Evolutionary conservation across 1,140 invertebrate species (phyloP), one percentile per base, ranked within the genome.

Genomic region (Papilio polyxenes): DNA sequence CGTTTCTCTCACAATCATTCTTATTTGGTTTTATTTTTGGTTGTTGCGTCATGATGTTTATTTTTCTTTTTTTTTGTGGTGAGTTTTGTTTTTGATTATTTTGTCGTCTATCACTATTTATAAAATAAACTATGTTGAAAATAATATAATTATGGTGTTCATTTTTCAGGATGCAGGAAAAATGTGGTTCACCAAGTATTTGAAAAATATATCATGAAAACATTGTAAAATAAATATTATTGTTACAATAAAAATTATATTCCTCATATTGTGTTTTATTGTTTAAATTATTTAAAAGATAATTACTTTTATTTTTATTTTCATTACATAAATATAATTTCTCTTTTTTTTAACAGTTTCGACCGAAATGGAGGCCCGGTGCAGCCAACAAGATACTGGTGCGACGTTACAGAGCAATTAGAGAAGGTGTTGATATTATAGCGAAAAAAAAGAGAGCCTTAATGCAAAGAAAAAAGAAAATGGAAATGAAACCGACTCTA

Each of bases 381-480:
- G 92, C 93, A 79, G 89, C 88, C 8, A 89, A 90, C 72, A 93
- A 91, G 84, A 87, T 90, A 51, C 86, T 93, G 76, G 92, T 92
- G 0, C 87, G 92, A 85, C 87, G 90, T 56, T 93, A 93, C 72
- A 89, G 88, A 85, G 87, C 91, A 17, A 56, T 92, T 44, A 86
- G 90, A 84, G 92, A 92, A 84, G 92, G 92, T 40, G 82, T 88
- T 9, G 92, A 94, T 56, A 91, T 85, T 17, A 88, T 91, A 69
- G 90, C 89, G 37, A 94, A 93, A 83, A 94, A 94, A 81, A 94
- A 94, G 84, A 87, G 92, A 53, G 92, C 92, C 56, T 86, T 93
- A 89, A 84, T 92, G 87, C 89, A 91, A 81, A 84, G 87, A 62
- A 94, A 93, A 81, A 94, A 94, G 80, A 94, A 94, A 85, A 82